Percentiles rank a stretch among this genome's conserved stretches.
These are phyloP conservation scores for Dendrolimus pini DNA, from an alignment of 2,888 invertebrate species.

Conservation along the genomic window DNA sequence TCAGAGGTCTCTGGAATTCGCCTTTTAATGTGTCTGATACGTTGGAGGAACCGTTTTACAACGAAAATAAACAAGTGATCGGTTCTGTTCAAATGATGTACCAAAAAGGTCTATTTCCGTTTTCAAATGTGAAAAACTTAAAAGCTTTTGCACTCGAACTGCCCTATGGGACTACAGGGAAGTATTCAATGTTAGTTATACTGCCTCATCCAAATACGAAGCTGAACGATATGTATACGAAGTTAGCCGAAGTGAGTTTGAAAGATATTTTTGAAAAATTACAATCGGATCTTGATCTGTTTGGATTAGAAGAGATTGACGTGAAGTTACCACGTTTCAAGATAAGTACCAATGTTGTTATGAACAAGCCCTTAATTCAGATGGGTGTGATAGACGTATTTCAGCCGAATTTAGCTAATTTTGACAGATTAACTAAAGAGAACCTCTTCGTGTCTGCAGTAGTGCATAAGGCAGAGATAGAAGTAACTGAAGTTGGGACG, in stretches of 20 bases:
- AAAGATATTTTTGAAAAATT: constrained; percentile 69
- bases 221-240: constrained; percentile 65
- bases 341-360: constrained; percentile 76
- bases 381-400: constrained; percentile 84
- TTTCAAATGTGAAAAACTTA: constrained; percentile 70
- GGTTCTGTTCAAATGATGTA: constrained; percentile 86
- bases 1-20: constrained; percentile 82
- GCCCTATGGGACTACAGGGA: constrained; percentile 78
- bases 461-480: constrained; percentile 84
- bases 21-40: constrained; percentile 80
- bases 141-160: constrained; percentile 79
- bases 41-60: constrained; percentile 71
- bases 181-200: constrained; percentile 79
- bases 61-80: constrained; percentile 69
- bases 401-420: constrained; percentile 69
- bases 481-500: constrained; percentile 86
- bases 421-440: constrained; percentile 72
- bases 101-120: constrained; percentile 76
- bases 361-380: constrained; percentile 74
- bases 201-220: constrained; percentile 76
- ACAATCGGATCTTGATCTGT: constrained; percentile 57
- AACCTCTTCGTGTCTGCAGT: constrained; percentile 77
- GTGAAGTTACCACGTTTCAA: constrained; percentile 80
- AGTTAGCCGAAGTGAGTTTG: constrained; percentile 63
- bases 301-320: constrained; percentile 77